Percentiles rank a stretch among this genome's conserved stretches.
Conservation (phyloP, 2,113 vertebrate genomes). For the Typhlomys cinereus region DNA sequence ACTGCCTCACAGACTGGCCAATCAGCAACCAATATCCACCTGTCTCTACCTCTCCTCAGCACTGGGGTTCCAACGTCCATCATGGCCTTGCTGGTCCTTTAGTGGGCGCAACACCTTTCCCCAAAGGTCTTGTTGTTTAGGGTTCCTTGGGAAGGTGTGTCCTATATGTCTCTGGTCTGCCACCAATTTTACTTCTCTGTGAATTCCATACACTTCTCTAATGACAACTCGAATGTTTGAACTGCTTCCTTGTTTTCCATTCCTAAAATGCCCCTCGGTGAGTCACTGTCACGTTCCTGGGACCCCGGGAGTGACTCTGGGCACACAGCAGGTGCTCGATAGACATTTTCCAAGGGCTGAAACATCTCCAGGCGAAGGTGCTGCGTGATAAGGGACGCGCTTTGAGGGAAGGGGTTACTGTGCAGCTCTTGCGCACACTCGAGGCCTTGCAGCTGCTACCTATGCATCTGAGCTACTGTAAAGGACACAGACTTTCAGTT, state of each 20-base stretch:
- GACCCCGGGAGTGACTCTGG: background rate
- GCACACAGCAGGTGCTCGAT: background rate
- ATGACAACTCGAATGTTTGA: background rate
- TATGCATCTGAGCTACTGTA: background rate
- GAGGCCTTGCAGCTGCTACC: accelerated
- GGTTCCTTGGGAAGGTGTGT: background rate
- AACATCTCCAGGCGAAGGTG: background rate
- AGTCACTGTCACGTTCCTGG: background rate
- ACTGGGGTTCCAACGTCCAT: no score
- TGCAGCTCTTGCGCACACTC: accelerated
- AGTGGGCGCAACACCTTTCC: background rate
- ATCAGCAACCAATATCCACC: no score
- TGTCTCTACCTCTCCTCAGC: no score
- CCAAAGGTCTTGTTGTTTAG: background rate
- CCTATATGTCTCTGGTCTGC: background rate
- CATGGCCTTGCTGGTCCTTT: background rate
- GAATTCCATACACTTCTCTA: background rate
- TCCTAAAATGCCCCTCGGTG: background rate
- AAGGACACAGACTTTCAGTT: background rate
- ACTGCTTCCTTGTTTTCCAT: background rate
- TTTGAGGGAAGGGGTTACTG: accelerated
- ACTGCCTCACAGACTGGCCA: background rate
- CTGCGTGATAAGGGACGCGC: accelerated
- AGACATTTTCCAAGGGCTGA: no score
- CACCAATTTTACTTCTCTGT: background rate